A percentile compares a stretch with the other conserved stretches of the same genome.
Evolutionary conservation across 2,797 vertebrate species (phyloP).

Genomic region (Pangasius krempfi): DNA sequence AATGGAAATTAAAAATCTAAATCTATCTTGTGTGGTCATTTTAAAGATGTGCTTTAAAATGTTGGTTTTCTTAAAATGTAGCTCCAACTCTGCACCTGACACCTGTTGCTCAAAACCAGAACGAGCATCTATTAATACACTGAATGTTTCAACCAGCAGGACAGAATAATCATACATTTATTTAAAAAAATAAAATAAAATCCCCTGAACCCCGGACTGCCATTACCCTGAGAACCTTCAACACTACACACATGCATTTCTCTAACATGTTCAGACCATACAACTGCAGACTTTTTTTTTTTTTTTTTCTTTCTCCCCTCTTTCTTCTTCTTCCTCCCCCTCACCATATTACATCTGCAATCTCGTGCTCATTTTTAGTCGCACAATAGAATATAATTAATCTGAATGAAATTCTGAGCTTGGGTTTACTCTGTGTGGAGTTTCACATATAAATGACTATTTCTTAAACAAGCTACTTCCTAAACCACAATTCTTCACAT

Average conservation of each 20-base stretch:
- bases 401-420: too few species aligned
- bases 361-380: neutral
- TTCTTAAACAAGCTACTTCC: too few species aligned
- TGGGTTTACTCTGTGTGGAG: too few species aligned
- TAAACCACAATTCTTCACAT: too few species aligned
- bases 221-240: too few species aligned
- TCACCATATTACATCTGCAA: neutral
- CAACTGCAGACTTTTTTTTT: too few species aligned
- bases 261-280: neutral
- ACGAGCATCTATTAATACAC: neutral
- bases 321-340: too few species aligned
- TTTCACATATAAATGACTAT: too few species aligned
- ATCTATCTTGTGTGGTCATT: conserved; percentile 34
- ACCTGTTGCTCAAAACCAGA: neutral
- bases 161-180: too few species aligned
- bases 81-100: neutral
- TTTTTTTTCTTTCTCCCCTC: too few species aligned
- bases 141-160: too few species aligned
- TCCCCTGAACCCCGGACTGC: neutral
- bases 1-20: conserved; percentile 68
- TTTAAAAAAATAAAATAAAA: neutral
- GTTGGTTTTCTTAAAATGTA: neutral
- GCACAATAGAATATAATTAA: neutral
- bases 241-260: neutral
- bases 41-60: neutral